Evolutionary conservation across 2,888 invertebrate genomes (phyloP), one percentile per base, ranked within the genome.

Genomic region (Ditula angustiorana): DNA sequence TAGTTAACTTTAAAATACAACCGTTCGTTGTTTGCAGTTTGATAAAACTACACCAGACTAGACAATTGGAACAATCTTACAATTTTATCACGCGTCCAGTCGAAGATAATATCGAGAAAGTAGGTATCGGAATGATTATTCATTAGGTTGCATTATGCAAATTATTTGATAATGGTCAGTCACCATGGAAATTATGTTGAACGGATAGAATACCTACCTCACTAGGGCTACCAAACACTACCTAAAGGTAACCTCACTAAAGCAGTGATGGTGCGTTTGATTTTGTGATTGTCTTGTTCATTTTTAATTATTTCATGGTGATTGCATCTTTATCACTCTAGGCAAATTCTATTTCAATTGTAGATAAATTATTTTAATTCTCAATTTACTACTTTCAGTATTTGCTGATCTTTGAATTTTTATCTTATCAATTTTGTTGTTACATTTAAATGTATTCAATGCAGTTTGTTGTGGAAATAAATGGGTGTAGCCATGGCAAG

Each of bases 381-480:
- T 13, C 23, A 57, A 63, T 61, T 49, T 56, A 37, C 21, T 55
- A 55, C 11, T 55, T 57, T 56, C 63, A 44, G 57, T 57, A 57
- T 63, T 62, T 49, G 57, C 57, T 57, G 41, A 26, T 62, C 21
- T 57, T 47, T 41, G 56, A 49, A 62, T 35, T 52, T 53, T 61
- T 41, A 41, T 19, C 41, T 41, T 41, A 53, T 46, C 2, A 47
- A 28, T 47, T 61, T 55, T 61, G 61, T 55, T 55, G 28, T 35
- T 47, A 56, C 47, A 56, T 55, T 60, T 26, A 4, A 35, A 61
- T 35, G 19, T 61, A 61, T 61, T 61, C 5, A 24, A 55, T 23
- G 35, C 37, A n/a, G 24, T 53, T 35, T 55, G 55, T 35, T 61
- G 55, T 56, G 62, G 28, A 57, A 63, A 63, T 57, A 57, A 63